Conservation (phyloP, 2,113 vertebrate genomes). For the Rhabdornis inornatus region DNA sequence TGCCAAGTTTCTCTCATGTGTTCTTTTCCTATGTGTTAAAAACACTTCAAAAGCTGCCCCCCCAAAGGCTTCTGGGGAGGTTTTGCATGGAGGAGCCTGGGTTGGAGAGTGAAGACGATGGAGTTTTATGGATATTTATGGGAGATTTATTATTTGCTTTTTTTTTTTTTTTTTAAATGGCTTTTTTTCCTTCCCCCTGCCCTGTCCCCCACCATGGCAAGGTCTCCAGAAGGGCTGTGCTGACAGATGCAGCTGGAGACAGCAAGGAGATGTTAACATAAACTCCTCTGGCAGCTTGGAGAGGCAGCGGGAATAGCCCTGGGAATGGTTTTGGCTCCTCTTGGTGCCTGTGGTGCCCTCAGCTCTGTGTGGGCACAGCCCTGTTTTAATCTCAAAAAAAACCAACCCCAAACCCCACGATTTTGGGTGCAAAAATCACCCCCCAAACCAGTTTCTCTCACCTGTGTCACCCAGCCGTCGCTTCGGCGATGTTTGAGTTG, state of each 20-base stretch:
- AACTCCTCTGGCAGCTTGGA: constrained; percentile 9
- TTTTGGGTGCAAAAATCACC: neutral
- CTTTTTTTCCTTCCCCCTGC: too few relatives aligned
- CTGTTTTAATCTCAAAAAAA: neutral
- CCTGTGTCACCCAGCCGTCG: rapidly evolving
- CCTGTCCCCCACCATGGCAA: neutral
- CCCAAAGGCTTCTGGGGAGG: neutral
- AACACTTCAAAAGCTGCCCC: neutral
- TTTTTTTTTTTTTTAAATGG: too few relatives aligned
- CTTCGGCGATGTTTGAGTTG: rapidly evolving
- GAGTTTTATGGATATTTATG: neutral
- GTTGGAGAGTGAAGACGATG: neutral
- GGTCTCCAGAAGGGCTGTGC: neutral
- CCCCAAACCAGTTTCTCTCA: neutral
- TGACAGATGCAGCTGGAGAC: neutral
- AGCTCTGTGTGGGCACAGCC: neutral
- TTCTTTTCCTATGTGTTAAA: constrained; percentile 2
- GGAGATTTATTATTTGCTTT: neutral
- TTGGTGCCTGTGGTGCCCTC: neutral
- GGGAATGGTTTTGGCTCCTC: neutral
- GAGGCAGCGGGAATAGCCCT: neutral
- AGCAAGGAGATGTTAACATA: neutral
- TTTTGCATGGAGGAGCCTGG: neutral
- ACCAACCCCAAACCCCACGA: rapidly evolving
- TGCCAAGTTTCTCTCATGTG: neutral